These are phyloP conservation scores for Donacobius atricapilla DNA, from an alignment of 2,113 vertebrate genomes.

Conservation along the genomic window DNA sequence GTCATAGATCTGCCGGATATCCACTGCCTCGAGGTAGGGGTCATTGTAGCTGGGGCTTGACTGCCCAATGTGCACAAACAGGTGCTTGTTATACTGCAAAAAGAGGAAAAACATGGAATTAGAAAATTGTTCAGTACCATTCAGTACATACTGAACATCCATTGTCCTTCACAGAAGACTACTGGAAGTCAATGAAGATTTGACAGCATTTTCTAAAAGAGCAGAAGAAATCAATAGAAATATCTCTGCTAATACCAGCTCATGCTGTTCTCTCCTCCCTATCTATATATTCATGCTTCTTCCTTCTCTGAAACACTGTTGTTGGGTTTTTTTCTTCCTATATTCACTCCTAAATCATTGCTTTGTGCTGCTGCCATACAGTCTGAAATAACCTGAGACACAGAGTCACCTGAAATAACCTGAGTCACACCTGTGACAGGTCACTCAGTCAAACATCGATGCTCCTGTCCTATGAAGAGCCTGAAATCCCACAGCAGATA, in stretches of 20 bases:
- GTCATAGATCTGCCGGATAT: constrained; percentile 93
- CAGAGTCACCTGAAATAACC: not conserved
- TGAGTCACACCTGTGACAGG: not conserved
- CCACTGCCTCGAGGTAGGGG: constrained; percentile 89
- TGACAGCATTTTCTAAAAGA: not conserved
- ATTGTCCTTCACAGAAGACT: not conserved
- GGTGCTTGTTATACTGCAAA: constrained; percentile 90
- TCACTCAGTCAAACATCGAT: not conserved
- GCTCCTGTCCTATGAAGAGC: not conserved
- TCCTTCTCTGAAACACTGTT: not conserved
- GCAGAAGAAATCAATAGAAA: not conserved
- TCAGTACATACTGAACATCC: not conserved
- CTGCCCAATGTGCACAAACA: constrained; percentile 92
- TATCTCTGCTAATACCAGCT: not conserved
- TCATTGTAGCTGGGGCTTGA: constrained; percentile 88
- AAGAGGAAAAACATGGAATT: not conserved
- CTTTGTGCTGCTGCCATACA: not conserved
- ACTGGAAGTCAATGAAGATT: not conserved
- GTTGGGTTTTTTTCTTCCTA: not conserved
- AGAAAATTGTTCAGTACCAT: not conserved
- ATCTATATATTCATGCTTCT: not conserved
- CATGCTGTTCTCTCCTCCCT: not conserved
- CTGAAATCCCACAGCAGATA: not conserved
- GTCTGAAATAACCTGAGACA: not conserved
- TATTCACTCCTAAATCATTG: not conserved